Conservation (phyloP, 2,113 vertebrate genomes). For the Ariopsis seemanni region DNA sequence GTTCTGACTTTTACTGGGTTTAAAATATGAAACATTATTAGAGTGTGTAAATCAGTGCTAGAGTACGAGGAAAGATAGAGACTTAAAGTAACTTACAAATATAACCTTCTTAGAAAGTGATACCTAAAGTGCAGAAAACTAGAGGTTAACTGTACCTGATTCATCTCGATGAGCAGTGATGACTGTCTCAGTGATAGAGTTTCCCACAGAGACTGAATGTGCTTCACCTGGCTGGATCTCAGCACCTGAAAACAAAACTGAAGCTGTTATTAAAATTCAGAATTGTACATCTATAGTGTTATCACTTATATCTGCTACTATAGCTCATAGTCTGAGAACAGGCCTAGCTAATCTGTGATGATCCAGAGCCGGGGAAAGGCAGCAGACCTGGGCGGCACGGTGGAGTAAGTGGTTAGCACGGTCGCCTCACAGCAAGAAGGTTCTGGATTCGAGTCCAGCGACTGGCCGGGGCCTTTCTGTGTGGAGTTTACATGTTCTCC, state of each 20-base stretch:
- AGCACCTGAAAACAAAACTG: slow-evolving; percentile 36
- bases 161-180: slow-evolving; percentile 48
- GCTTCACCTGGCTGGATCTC: slow-evolving; percentile 49
- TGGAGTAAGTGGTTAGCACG: too few species aligned
- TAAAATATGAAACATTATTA: not conserved
- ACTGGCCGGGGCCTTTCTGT: too few species aligned
- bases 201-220: slow-evolving; percentile 48
- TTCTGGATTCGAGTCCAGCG: too few species aligned
- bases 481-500: too few species aligned
- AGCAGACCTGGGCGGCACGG: not conserved
- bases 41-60: not conserved
- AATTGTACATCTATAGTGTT: not conserved
- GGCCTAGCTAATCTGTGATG: too few species aligned
- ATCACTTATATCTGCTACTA: not conserved
- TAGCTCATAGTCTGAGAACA: not conserved
- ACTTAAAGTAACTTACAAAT: not conserved
- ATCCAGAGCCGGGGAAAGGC: not conserved
- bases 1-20: not conserved
- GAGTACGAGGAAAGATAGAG: too few species aligned
- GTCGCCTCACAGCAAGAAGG: too few species aligned
- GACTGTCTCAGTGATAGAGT: slow-evolving; percentile 47
- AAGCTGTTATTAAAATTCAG: not conserved
- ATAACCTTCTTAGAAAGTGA: not conserved
- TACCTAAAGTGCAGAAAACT: not conserved
- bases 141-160: slow-evolving; percentile 35